Evolutionary conservation across 2,797 vertebrate species (phyloP).

Genomic region (Okamejei kenojei): DNA sequence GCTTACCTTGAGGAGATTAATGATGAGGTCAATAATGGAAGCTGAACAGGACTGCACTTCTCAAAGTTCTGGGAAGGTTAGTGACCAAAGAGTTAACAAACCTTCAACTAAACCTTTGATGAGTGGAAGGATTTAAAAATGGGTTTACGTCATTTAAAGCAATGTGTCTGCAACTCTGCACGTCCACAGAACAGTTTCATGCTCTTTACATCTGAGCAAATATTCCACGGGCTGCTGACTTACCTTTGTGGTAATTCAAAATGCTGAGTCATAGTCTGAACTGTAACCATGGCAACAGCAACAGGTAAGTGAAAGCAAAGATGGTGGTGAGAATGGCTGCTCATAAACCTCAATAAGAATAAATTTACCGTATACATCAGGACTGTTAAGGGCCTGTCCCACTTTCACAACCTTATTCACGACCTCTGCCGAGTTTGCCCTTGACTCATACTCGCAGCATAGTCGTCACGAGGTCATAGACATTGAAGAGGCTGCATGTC

Average conservation of each 20-base stretch:
- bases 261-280: constrained; percentile 12
- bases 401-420: too few relatives aligned
- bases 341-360: not conserved
- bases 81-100: not conserved
- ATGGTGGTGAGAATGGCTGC: not conserved
- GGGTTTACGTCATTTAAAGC: not conserved
- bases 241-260: not conserved
- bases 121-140: not conserved
- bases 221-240: not conserved
- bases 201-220: not conserved
- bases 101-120: not conserved
- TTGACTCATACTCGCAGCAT: too few relatives aligned
- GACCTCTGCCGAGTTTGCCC: too few relatives aligned
- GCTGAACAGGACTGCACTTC: constrained; percentile 43
- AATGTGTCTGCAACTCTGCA: not conserved
- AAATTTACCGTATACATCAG: not conserved
- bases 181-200: not conserved
- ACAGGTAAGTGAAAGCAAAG: not conserved
- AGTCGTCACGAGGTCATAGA: too few relatives aligned
- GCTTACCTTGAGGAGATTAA: too few relatives aligned
- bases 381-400: not conserved
- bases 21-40: constrained; percentile 43
- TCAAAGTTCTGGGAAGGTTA: constrained; percentile 42
- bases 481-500: not conserved
- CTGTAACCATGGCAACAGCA: constrained; percentile 7